Evolutionary conservation across 2,113 vertebrate species (phyloP).

Genomic region (Saccopteryx bilineata): DNA sequence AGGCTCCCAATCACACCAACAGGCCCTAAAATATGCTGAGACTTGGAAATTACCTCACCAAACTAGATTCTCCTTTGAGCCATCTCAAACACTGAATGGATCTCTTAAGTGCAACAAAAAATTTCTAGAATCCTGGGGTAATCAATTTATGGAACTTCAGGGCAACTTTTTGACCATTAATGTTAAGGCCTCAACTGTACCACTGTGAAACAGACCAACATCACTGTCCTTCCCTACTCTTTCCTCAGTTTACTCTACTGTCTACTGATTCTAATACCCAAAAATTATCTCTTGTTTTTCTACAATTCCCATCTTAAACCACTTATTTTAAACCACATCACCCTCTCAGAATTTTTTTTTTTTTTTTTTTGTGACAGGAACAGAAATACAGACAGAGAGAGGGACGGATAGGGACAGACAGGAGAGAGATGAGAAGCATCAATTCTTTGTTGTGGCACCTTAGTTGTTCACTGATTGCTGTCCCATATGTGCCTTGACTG

Average conservation of each 20-base stretch:
- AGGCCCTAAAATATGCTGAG: constrained; percentile 4
- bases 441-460: too few species aligned
- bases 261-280: constrained; percentile 41
- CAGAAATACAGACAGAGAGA: too few species aligned
- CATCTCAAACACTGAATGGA: constrained; percentile 6
- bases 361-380: too few species aligned
- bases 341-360: neutral
- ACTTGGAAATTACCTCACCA: constrained; percentile 35
- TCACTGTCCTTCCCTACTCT: constrained; percentile 6
- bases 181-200: constrained; percentile 50
- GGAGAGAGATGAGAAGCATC: too few species aligned
- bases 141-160: constrained; percentile 52
- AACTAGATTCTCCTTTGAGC: constrained; percentile 7
- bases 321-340: constrained; percentile 47
- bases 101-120: constrained; percentile 48
- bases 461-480: too few species aligned
- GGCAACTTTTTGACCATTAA: constrained; percentile 53
- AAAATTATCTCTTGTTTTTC: constrained; percentile 59
- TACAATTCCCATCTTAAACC: constrained; percentile 44
- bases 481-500: too few species aligned
- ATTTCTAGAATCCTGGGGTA: constrained; percentile 34
- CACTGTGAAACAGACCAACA: constrained; percentile 45
- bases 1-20: neutral
- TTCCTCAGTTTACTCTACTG: constrained; percentile 11
- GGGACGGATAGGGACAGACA: too few species aligned